Evolutionary conservation across 2,797 vertebrate species (phyloP).

Genomic region (Psittacula echo): DNA sequence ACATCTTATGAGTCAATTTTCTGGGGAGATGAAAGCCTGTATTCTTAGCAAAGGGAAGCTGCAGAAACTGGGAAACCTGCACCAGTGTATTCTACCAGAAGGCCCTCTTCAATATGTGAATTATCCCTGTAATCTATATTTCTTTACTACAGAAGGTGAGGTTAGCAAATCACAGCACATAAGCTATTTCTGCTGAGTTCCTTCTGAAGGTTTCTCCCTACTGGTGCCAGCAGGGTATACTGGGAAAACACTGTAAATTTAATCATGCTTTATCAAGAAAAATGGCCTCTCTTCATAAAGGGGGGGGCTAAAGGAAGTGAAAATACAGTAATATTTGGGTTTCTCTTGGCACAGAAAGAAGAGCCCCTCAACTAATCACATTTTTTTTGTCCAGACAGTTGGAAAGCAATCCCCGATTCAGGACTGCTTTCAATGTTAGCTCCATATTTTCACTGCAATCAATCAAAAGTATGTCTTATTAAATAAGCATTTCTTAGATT

Average conservation of each 20-base stretch:
- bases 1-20: not conserved
- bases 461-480: not conserved
- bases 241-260: not conserved
- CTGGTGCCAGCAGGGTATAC: not conserved
- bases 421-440: not conserved
- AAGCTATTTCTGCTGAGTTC: conserved; percentile 1
- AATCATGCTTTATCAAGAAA: not conserved
- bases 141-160: not conserved
- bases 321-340: not conserved
- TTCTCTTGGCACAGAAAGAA: not conserved
- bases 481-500: conserved; percentile 11
- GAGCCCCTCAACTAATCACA: not conserved
- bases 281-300: not conserved
- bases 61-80: not conserved
- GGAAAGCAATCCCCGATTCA: not conserved
- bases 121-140: not conserved
- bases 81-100: not conserved
- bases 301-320: not conserved
- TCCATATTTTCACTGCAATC: not conserved
- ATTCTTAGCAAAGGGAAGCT: not conserved
- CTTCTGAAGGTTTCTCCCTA: not conserved
- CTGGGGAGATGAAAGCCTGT: not conserved
- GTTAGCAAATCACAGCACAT: not conserved
- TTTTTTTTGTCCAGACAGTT: not conserved
- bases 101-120: not conserved